Conservation (phyloP, 2,113 vertebrate species). For the Hiodon tergisus region DNA sequence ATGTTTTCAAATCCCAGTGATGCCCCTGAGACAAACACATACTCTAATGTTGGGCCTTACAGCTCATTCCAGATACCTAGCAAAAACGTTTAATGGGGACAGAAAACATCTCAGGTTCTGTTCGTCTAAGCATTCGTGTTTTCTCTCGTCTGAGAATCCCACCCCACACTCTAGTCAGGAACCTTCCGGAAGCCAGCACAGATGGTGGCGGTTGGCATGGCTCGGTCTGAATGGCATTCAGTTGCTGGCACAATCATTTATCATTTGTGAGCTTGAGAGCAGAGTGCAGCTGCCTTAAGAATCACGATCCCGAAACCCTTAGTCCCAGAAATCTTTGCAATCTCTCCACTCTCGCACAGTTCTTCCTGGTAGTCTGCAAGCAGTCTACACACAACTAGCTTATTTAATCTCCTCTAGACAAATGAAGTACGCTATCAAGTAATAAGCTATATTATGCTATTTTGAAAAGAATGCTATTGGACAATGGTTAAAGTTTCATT, state of each 20-base stretch:
- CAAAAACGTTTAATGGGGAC: too few species aligned
- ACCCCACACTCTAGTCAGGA: too few species aligned
- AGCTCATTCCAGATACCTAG: too few species aligned
- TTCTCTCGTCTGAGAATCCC: constrained; percentile 18
- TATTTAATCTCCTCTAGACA: too few species aligned
- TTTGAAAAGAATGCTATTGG: too few species aligned
- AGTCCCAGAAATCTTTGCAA: not conserved
- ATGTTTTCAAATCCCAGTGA: too few species aligned
- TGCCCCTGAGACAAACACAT: too few species aligned
- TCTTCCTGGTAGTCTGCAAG: not conserved
- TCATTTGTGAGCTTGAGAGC: not conserved
- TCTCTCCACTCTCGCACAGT: not conserved
- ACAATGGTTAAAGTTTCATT: too few species aligned
- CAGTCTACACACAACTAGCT: too few species aligned
- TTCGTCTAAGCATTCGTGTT: constrained; percentile 4
- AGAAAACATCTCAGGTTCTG: not conserved
- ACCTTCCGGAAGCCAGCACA: constrained; percentile 34
- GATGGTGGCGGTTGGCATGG: constrained; percentile 43
- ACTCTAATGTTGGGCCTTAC: too few species aligned
- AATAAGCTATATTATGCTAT: too few species aligned
- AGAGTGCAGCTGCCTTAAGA: not conserved
- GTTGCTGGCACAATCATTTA: not conserved
- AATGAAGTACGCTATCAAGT: too few species aligned
- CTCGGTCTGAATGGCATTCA: constrained; percentile 26
- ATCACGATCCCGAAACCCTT: not conserved